These are phyloP conservation scores for Folsomia candida DNA, from an alignment of 2,888 invertebrate species.

Conservation along the genomic window DNA sequence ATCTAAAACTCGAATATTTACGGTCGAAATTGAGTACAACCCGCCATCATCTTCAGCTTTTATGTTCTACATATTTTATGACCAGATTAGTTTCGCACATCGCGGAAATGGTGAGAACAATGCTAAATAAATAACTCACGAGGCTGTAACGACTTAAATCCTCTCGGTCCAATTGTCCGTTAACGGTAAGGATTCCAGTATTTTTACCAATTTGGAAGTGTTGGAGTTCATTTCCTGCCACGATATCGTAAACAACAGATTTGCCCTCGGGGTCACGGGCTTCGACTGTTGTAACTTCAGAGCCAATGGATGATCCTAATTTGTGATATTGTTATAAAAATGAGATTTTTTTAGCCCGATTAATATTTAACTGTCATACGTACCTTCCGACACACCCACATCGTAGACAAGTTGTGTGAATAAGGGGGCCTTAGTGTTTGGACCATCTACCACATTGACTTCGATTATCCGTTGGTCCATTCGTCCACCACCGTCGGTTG, in stretches of 20 bases:
- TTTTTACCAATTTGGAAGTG: slow-evolving; percentile 82
- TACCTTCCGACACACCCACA: slow-evolving; percentile 84
- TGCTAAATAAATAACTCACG: slow-evolving; percentile 58
- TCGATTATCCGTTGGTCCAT: slow-evolving; percentile 83
- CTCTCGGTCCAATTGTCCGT: slow-evolving; percentile 79
- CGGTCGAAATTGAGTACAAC: slow-evolving; percentile 74
- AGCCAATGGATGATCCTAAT: slow-evolving; percentile 66
- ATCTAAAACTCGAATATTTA: slow-evolving; percentile 84
- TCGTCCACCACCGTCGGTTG: slow-evolving; percentile 74
- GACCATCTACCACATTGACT: slow-evolving; percentile 78
- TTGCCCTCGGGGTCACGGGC: slow-evolving; percentile 54
- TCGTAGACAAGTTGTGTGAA: slow-evolving; percentile 80
- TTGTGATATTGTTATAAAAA: too few species aligned
- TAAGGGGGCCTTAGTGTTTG: slow-evolving; percentile 74
- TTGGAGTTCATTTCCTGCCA: slow-evolving; percentile 83
- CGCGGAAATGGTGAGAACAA: slow-evolving; percentile 1
- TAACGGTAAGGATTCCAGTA: slow-evolving; percentile 85
- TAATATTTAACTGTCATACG: too few species aligned
- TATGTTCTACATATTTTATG: slow-evolving; percentile 65
- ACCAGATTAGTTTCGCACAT: slow-evolving; percentile 41
- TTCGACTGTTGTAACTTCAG: slow-evolving; percentile 51
- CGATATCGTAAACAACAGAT: slow-evolving; percentile 77
- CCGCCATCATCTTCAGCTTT: slow-evolving; percentile 84
- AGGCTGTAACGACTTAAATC: slow-evolving; percentile 83
- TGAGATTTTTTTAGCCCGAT: too few species aligned